Base-by-base conservation (phyloP, 2,113 vertebrate genomes). In the Cygnus buccinator region DNA sequence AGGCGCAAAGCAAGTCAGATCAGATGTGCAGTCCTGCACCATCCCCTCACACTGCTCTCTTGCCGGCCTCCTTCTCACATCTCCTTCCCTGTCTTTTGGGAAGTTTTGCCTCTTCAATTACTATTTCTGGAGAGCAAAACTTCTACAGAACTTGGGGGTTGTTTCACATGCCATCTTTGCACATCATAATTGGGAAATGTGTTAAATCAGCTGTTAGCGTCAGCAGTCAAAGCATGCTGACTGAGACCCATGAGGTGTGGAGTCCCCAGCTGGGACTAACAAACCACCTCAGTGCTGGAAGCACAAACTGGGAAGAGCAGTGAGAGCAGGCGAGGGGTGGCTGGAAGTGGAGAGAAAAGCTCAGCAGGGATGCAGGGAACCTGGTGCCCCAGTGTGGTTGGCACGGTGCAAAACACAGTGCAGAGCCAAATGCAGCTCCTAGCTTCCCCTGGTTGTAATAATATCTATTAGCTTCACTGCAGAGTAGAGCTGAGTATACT, bases 121-220 rank as follows among this genome's bases (percentile, higher is more conserved):
- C 31, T 65, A 57, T 77, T 94, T 96, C 70, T 81, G 67, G 85
- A 81, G 92, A 81, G 9, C 12, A 67, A 82, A 93, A 81, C 31
- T 94, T 90, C 46, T 50, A 39, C 20, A 31, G 87, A 61, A 46
- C 92, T 88, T 9, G 2, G 22, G 25, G 8, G 25, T 94, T 94
- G 31, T 92, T 94, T 96, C 33, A 61, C 13, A 5, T 63, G 41
- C 52, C 13, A 7, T 29, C 43, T 89, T 70, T 94, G 29, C 68
- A 68, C 39, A 86, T 76, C 43, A 44, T 97, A 96, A 95, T 83
- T 96, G 87, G 92, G 72, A 97, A 95, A 96, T 22, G 46, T 93
- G 76, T 91, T 90, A 90, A 94, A 82, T 81, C 55, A 54, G 9
- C 52, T 44, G 41, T 67, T 94, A 89, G 61, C 22, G 71, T 92